Evolutionary conservation across 2,888 invertebrate species (phyloP), one percentile per base, ranked within the genome.

Genomic region (Cremastobaeus sp.): DNA sequence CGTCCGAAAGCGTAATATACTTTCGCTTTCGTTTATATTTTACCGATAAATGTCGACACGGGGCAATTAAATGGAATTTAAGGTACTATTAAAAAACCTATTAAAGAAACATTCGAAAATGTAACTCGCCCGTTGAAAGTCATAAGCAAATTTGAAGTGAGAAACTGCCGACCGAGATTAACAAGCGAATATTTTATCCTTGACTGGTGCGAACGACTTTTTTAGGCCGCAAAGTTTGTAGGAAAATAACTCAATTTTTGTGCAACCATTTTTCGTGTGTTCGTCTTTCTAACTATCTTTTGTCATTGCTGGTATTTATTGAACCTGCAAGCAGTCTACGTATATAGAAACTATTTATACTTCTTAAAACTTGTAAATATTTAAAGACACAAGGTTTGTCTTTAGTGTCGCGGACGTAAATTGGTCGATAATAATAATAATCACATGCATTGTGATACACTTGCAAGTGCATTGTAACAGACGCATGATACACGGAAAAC

Each of bases 21-120:
- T 73, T 72, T 78, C 78, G 76, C 77, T 81, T 81, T 81, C 79
- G 47, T 78, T 76, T 74, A 74, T 64, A 50, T 70, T 74, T 74
- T 21, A 48, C 59, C 70, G 21, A 34, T 57, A 55, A 50, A 71
- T 32, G 50, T 65, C 54, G 47, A 41, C 60, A 17, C 39, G 45
- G 37, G 14, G 20, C 55, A 32, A 59, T 66, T 52, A 57, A 62
- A 62, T 52, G 30, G 54, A 60, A 66, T 75, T 68, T 68, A 57
- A 54, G 37, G 21, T 25, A 45, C 43, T 32, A 48, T 34, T 66
- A 50, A 54, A 54, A 57, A 55, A 35, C 25, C 25, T 50, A 50
- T 34, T 41, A 48, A 62, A 50, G 45, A 34, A 52, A 39, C 28
- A 11, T 62, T 65, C 45, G 45, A 39, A 71, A 55, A 55, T 62